Base-by-base conservation (phyloP, 2,888 invertebrate species). In the Itoplectis maculator region DNA sequence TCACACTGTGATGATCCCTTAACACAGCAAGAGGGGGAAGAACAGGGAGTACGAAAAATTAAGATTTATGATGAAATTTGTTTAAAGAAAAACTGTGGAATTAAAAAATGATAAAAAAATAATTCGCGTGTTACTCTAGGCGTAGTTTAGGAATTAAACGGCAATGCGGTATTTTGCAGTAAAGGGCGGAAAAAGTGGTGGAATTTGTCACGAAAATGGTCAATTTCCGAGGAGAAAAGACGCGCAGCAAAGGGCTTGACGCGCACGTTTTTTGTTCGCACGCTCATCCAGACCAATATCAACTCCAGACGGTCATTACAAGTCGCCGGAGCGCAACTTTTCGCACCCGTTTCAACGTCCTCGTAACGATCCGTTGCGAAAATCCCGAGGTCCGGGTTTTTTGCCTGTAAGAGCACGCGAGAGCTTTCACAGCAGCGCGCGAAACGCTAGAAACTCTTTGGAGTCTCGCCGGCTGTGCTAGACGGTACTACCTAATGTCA, bases 371-470 rank as follows among this genome's bases (percentile, higher is more conserved):
- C 56, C 56, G 69, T 13, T 13, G 56, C 61, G 37, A 63, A 75
- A 75, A 70, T 75, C 63, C 20, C 61, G 56, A 65, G 18, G 8
- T 37, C 37, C 15, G 56, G 69, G 8, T 20, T 40, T 74, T 68
- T 74, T 54, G 15, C 49, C 11, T 49, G 5, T 11, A n/a, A 37
- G 35, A 59, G 47, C n/a, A 15, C 47, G 42, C 23, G 15, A 23
- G 65, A n/a, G 74, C 42, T 69, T 63, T 63, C 9, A 61, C 11
- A 49, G 45, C n/a, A n/a, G n/a, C n/a, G n/a, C n/a, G n/a, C 23
- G 51, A 79, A 79, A 42, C 37, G 72, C 51, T 40, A 70, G 63
- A 75, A 80, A 63, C 35, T n/a, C 47, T 9, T 9, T 35, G n/a
- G 11, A 54, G 18, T 61, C 18, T 3, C n/a, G 66, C 47, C 29